These are phyloP conservation scores for Pterocles burchelli DNA, from an alignment of 2,113 vertebrate genomes.

Conservation along the genomic window DNA sequence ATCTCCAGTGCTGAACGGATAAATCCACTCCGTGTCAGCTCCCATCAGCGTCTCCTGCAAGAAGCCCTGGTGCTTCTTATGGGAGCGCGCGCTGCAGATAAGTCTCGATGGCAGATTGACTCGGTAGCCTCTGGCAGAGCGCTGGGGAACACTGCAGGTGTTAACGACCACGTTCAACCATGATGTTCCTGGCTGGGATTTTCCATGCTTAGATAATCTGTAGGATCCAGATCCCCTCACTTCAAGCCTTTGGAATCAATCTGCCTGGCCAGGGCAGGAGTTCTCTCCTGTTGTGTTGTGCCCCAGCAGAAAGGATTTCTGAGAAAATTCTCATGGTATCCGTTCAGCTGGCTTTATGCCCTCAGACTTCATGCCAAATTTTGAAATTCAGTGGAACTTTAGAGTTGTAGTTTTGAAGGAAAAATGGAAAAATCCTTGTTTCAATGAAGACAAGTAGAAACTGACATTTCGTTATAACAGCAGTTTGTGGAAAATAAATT, in stretches of 20 bases:
- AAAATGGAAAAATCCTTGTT: background rate
- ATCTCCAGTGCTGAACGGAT: constrained; percentile 47
- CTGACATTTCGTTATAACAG: background rate
- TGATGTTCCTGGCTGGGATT: background rate
- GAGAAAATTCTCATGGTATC: background rate
- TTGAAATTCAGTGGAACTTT: background rate
- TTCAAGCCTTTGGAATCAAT: background rate
- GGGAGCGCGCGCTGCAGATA: constrained; percentile 21
- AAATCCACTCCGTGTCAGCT: constrained; percentile 68
- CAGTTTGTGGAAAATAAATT: background rate
- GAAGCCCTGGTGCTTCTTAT: constrained; percentile 43
- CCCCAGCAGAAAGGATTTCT: background rate
- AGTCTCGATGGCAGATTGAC: background rate
- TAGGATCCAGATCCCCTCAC: background rate
- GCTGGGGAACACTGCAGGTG: background rate
- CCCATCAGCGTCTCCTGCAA: constrained; percentile 46
- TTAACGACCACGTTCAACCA: background rate
- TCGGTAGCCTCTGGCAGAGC: background rate
- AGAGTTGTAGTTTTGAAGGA: background rate
- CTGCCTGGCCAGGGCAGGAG: background rate
- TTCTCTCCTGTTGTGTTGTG: background rate
- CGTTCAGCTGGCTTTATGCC: background rate
- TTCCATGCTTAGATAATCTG: background rate
- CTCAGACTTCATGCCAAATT: background rate
- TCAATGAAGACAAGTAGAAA: background rate